A percentile compares a stretch with the other conserved stretches of the same genome.
These are phyloP conservation scores for Ischnus inquisitorius DNA, from an alignment of 2,888 invertebrate genomes.

Conservation along the genomic window DNA sequence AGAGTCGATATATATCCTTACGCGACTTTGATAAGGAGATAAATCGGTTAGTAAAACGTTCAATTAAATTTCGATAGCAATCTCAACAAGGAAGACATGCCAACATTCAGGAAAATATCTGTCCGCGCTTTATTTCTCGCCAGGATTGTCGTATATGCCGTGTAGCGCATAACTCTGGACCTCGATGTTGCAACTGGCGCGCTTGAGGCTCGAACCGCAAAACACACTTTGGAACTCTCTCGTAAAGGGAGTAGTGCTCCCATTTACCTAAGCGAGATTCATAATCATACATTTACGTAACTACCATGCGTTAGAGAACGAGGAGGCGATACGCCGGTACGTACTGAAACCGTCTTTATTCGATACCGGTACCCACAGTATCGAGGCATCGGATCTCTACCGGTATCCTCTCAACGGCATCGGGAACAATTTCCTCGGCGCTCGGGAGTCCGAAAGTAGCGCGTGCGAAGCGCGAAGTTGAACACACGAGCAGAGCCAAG, in stretches of 20 bases:
- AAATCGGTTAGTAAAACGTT: constrained; percentile 61
- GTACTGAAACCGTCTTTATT: constrained; percentile 3
- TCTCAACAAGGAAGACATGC: constrained; percentile 29
- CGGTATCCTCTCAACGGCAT: constrained; percentile 5
- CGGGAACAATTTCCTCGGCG: neutral
- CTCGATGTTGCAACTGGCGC: constrained; percentile 44
- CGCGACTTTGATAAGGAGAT: constrained; percentile 34
- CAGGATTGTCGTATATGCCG: constrained; percentile 7
- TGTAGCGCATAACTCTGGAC: neutral
- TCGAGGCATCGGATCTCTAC: constrained; percentile 17
- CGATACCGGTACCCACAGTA: neutral
- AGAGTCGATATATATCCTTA: constrained; percentile 20
- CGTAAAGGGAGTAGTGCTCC: neutral
- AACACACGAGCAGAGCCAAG: neutral
- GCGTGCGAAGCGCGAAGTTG: constrained; percentile 61
- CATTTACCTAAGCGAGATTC: constrained; percentile 8
- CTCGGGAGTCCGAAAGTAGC: constrained; percentile 57
- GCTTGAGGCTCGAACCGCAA: constrained; percentile 19
- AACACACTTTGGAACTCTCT: neutral
- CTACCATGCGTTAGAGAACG: constrained; percentile 9
- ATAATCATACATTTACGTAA: constrained; percentile 43
- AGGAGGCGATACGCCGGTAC: constrained; percentile 4
- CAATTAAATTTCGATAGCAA: constrained; percentile 61
- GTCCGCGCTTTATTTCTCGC: constrained; percentile 5
- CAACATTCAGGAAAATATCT: constrained; percentile 35